These are phyloP conservation scores for Mastacembelus armatus DNA, from an alignment of 2,797 vertebrate genomes.

Conservation along the genomic window DNA sequence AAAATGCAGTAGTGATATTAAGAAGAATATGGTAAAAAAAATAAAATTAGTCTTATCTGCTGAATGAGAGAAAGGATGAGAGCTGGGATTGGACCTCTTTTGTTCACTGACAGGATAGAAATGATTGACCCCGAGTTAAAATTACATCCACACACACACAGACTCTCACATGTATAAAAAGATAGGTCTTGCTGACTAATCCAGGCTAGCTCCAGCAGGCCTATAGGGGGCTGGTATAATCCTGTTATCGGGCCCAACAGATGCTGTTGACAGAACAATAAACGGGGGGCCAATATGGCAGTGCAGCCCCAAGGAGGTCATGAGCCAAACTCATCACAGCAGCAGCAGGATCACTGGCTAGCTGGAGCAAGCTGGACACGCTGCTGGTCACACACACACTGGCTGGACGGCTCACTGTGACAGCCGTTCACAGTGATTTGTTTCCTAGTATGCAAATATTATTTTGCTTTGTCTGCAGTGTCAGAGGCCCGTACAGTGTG, in stretches of 20 bases:
- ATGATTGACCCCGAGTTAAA: conserved; percentile 50
- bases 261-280: conserved; percentile 84
- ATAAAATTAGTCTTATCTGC: conserved; percentile 26
- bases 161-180: conserved; percentile 48
- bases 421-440: conserved; percentile 32
- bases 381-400: conserved; percentile 49
- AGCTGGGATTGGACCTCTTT: conserved; percentile 28
- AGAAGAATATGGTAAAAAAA: conserved; percentile 12
- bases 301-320: conserved; percentile 70
- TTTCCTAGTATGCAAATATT: conserved; percentile 43
- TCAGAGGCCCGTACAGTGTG: conserved; percentile 9
- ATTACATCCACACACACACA: conserved; percentile 40
- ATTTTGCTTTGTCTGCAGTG: conserved; percentile 36
- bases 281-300: conserved; percentile 69
- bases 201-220: conserved; percentile 61
- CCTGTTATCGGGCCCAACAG: conserved; percentile 82
- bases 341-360: conserved; percentile 66
- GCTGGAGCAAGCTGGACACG: conserved; percentile 45
- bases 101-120: conserved; percentile 42
- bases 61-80: conserved; percentile 15
- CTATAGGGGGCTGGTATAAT: conserved; percentile 78
- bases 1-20: conserved; percentile 9
- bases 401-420: conserved; percentile 10
- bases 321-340: conserved; percentile 75
- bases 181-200: conserved; percentile 68